Percentiles rank a stretch among this genome's conserved stretches.
Evolutionary conservation across 2,113 vertebrate genomes (phyloP).

Genomic region (Paramisgurnus dabryanus): DNA sequence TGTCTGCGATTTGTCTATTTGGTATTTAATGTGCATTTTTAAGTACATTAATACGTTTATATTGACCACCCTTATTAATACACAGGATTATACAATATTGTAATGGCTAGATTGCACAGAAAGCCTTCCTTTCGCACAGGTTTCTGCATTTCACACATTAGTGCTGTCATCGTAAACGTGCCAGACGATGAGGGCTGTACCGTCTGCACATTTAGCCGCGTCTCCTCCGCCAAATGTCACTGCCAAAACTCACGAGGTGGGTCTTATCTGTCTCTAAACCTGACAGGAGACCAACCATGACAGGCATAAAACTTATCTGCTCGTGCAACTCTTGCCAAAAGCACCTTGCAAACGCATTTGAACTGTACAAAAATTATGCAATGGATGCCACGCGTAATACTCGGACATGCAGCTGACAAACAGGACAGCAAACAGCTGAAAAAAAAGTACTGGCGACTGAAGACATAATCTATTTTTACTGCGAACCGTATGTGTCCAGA

Average conservation of each 20-base stretch:
- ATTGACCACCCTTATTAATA: not conserved
- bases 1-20: not conserved
- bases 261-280: not conserved
- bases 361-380: constrained; percentile 2
- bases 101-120: no score
- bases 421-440: not conserved
- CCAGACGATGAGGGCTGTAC: constrained; percentile 23
- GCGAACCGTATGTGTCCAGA: constrained; percentile 5
- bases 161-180: constrained; percentile 19
- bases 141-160: constrained; percentile 17
- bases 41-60: not conserved
- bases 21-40: not conserved
- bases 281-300: constrained; percentile 38
- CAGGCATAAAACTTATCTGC: constrained; percentile 54
- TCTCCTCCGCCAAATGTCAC: not conserved
- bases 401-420: not conserved
- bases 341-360: constrained; percentile 26
- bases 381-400: not conserved
- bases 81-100: no score
- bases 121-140: not conserved
- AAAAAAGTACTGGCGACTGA: not conserved
- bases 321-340: constrained; percentile 58
- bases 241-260: constrained; percentile 23
- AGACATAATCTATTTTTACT: constrained; percentile 6
- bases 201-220: constrained; percentile 4